Evolutionary conservation across 2,888 invertebrate genomes (phyloP).

Genomic region (Oscheius onirici): DNA sequence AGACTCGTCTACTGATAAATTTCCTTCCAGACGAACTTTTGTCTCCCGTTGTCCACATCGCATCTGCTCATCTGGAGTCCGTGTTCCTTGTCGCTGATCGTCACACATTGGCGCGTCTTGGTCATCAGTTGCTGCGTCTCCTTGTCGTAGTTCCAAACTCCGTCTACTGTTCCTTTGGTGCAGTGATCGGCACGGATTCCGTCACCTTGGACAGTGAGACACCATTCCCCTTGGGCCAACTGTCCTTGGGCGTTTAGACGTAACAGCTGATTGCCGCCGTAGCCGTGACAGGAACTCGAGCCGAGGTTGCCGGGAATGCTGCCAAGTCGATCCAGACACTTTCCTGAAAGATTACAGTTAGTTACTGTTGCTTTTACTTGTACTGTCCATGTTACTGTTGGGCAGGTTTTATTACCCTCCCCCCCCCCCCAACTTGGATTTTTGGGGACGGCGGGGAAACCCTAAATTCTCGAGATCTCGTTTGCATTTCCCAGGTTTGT

Average conservation of each 20-base stretch:
- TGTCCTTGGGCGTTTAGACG: slow-evolving; percentile 92
- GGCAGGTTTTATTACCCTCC: too few species aligned
- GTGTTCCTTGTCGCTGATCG: slow-evolving; percentile 37
- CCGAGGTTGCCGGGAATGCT: slow-evolving; percentile 89
- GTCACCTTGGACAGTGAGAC: slow-evolving; percentile 83
- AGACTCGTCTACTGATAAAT: slow-evolving; percentile 31
- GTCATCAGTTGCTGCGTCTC: slow-evolving; percentile 63
- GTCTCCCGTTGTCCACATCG: slow-evolving; percentile 39
- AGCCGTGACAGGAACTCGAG: slow-evolving; percentile 90
- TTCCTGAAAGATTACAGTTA: slow-evolving; percentile 38
- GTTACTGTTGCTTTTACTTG: too few species aligned
- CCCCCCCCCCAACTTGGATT: too few species aligned
- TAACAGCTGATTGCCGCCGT: slow-evolving; percentile 90
- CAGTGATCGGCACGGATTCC: slow-evolving; percentile 89
- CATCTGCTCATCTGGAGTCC: slow-evolving; percentile 37
- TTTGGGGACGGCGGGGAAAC: too few species aligned
- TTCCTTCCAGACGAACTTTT: slow-evolving; percentile 56
- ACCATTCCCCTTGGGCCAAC: slow-evolving; percentile 92
- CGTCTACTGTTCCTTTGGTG: slow-evolving; percentile 88
- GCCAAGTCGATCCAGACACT: slow-evolving; percentile 91
- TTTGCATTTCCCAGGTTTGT: too few species aligned
- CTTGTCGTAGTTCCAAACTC: slow-evolving; percentile 78
- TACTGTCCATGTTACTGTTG: too few species aligned
- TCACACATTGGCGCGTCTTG: slow-evolving; percentile 54
- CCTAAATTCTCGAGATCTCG: too few species aligned